These are phyloP conservation scores for Agonopterix arenella DNA, from an alignment of 2,888 invertebrate species.

Conservation along the genomic window DNA sequence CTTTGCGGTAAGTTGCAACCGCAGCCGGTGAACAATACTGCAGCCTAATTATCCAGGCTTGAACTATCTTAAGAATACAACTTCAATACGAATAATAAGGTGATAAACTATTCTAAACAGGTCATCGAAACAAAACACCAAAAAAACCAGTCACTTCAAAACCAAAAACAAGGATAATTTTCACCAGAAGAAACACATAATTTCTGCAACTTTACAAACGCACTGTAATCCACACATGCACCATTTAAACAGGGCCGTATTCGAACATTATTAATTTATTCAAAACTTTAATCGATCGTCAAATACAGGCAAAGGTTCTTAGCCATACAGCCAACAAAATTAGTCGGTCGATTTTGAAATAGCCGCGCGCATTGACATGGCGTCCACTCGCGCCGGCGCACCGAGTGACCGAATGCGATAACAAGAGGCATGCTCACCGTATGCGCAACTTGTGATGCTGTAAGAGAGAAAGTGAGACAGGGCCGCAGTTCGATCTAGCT, in stretches of 20 bases:
- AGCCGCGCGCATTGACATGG: constrained; percentile 23
- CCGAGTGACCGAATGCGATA: constrained; percentile 41
- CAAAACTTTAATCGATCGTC: constrained; percentile 8
- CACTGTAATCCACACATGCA: constrained; percentile 1
- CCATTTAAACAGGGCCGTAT: constrained; percentile 23
- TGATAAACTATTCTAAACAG: too few species aligned
- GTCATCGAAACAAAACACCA: too few species aligned
- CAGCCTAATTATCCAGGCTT: too few species aligned
- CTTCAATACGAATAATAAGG: too few species aligned
- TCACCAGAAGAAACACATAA: too few species aligned
- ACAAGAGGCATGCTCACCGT: constrained; percentile 22
- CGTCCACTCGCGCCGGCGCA: constrained; percentile 37
- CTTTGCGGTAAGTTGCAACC: too few species aligned
- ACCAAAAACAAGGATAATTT: too few species aligned
- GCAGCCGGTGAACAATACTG: too few species aligned
- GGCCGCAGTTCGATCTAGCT: constrained; percentile 24
- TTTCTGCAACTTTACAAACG: neutral
- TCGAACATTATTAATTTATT: constrained; percentile 13
- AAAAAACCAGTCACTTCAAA: too few species aligned
- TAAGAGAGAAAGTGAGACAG: constrained; percentile 66
- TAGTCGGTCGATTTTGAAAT: constrained; percentile 13
- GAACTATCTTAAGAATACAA: too few species aligned
- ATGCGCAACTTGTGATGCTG: constrained; percentile 57
- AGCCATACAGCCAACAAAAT: too few species aligned
- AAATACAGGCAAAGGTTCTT: neutral